Evolutionary conservation across 2,113 vertebrate species (phyloP), one percentile per base, ranked within the genome.

Genomic region (Oxyruncus cristatus): DNA sequence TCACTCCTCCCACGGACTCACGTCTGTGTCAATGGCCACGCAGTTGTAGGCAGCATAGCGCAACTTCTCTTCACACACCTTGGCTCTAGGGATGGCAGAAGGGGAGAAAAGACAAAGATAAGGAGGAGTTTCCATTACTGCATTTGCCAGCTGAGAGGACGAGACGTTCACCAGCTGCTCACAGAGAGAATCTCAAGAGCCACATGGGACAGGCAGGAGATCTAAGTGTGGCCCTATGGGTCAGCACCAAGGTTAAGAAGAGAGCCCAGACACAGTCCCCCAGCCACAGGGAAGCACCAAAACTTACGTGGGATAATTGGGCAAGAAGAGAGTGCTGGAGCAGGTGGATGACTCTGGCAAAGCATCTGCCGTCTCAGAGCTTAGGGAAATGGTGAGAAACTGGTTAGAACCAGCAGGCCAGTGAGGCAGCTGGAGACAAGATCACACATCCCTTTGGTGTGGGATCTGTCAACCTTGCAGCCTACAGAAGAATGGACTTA

Each of bases 1-100:
- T 98, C 98, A 99, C 95, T 99, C 99, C 49, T 99, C 99, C 99
- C 99, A 99, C 0, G 99, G 99, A 87, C 99, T 99, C 99, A 99
- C 99, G 79, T 99, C 99, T 7, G 99, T 99, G 97, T 99, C 99
- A 27, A 99, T 99, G 86, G 99, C 99, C 92, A 99, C 99, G 10
- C 99, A 99, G 97, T 99, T 99, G 96, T 99, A 99, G 3, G 99
- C 99, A 0, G 99, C 99, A 12, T 99, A 99, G 46, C 99, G 99
- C 77, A 99, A 97, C 95, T 99, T 99, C 97, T 99, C 99, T 93
- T 99, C 99, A 22, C 99, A 99, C 1, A 99, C 98, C 74, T 99
- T 99, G 71, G 99, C 99, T 79, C 99, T 99, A 63, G 28, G 33
- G 76, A 56, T 41, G 32, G 93, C 61, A 65, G 55, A 50, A 95